Conservation (phyloP, 2,797 vertebrate genomes). For the Pseudochirops corinnae region DNA sequence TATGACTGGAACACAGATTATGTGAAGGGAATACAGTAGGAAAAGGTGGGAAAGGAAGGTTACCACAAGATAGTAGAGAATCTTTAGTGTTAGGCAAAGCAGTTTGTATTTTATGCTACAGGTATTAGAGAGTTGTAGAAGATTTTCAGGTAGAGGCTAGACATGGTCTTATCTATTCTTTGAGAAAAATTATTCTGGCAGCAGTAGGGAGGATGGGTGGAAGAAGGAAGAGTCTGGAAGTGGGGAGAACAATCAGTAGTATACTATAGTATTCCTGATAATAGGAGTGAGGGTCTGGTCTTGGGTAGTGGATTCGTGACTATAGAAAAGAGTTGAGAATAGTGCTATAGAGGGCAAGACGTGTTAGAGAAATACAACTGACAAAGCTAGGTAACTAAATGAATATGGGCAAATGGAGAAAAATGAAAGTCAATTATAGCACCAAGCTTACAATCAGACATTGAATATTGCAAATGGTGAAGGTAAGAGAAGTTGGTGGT, state of each 20-base stretch:
- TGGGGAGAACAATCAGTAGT: background rate
- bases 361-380: background rate
- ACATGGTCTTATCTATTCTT: background rate
- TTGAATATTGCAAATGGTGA: background rate
- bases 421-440: background rate
- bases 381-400: background rate
- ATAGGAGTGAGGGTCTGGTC: background rate
- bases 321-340: background rate
- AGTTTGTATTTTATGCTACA: background rate
- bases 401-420: background rate
- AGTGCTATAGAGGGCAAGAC: background rate
- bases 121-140: background rate
- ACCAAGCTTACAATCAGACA: background rate
- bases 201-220: background rate
- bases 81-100: background rate
- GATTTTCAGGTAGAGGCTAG: background rate
- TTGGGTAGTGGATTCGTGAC: background rate
- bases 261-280: background rate
- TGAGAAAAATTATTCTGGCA: background rate
- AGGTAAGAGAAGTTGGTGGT: background rate
- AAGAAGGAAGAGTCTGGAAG: background rate
- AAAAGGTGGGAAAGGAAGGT: background rate
- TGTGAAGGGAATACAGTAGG: background rate
- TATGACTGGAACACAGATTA: background rate
- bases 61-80: background rate